Evolutionary conservation across 2,113 vertebrate species (phyloP), one percentile per base, ranked within the genome.

Genomic region (Peromyscus californicus): DNA sequence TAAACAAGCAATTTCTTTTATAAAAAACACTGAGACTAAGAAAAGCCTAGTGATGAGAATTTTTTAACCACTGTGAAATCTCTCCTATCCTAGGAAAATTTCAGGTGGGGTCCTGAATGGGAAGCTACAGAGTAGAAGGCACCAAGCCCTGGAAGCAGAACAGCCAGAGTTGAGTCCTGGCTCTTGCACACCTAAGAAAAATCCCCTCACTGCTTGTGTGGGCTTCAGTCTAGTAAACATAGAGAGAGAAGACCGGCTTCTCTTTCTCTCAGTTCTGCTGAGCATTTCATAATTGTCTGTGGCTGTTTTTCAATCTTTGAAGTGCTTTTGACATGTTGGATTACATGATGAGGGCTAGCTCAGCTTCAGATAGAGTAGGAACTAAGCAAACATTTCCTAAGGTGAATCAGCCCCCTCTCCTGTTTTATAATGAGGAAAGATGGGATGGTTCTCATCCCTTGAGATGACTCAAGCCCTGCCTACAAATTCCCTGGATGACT

Each of bases 141-240:
- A 42, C 16, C 33, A 2, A 15, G 4, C 31, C 36, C 24, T 29
- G 33, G 22, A 89, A 59, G 15, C 48, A 36, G 10, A 80, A 21
- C 29, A 75, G 9, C 21, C 54, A 10, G 57, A 65, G n/a, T 22
- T 24, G 29, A 48, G 74, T 42, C 70, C 26, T 74, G 24, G 7
- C 1, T 31, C 13, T 33, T 12, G 2, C 17, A 45, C n/a, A 78
- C 5, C 65, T 48, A 33, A 85, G 39, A 57, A 21, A 1, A 74
- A 17, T 2, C 1, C 0, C 21, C 6, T 57, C 4, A 5, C 0
- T 45, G 15, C n/a, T 12, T 6, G 3, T 36, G 0, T 61, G 17
- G 10, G 36, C 26, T 87, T 94, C 78, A 3, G 13, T 39, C 33
- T 42, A 17, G 31, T 24, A 48, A 79, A 78, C 21, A 0, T 21